These are phyloP conservation scores for Trachymyrmex septentrionalis DNA, from an alignment of 1,140 invertebrate genomes.

Conservation along the genomic window DNA sequence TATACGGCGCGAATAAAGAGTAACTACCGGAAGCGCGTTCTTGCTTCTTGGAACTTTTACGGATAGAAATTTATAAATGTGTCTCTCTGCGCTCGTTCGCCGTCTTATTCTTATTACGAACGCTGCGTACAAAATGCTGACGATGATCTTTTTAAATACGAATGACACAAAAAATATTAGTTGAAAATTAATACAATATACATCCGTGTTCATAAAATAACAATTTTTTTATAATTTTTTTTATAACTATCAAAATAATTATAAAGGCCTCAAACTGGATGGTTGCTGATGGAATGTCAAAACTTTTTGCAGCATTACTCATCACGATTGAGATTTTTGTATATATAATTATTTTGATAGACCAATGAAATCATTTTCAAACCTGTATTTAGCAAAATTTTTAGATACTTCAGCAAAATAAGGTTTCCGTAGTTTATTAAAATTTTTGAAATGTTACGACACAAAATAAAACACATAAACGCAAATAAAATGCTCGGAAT, in stretches of 20 bases:
- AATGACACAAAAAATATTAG: not conserved
- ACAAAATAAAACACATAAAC: not conserved
- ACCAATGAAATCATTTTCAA: too few relatives aligned
- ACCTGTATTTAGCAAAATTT: too few relatives aligned
- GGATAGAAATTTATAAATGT: slow-evolving; percentile 12
- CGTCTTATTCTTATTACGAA: not conserved
- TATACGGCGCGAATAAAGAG: slow-evolving; percentile 24
- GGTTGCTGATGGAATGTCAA: too few relatives aligned
- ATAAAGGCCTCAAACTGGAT: too few relatives aligned
- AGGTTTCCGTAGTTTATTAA: not conserved
- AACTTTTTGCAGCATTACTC: too few relatives aligned
- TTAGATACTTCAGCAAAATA: too few relatives aligned
- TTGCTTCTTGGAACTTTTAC: slow-evolving; percentile 40
- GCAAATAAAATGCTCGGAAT: not conserved
- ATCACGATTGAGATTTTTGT: too few relatives aligned
- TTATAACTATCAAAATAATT: too few relatives aligned
- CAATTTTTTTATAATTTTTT: too few relatives aligned
- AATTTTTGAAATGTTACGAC: not conserved
- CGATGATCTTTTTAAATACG: not conserved
- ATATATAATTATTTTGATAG: too few relatives aligned
- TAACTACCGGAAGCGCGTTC: slow-evolving; percentile 47
- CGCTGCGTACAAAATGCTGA: not conserved
- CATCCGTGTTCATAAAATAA: too few relatives aligned
- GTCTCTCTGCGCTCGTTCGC: not conserved
- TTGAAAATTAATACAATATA: too few relatives aligned